Evolutionary conservation across 2,797 vertebrate genomes (phyloP), one percentile per base, ranked within the genome.

Genomic region (Microcaecilia unicolor): DNA sequence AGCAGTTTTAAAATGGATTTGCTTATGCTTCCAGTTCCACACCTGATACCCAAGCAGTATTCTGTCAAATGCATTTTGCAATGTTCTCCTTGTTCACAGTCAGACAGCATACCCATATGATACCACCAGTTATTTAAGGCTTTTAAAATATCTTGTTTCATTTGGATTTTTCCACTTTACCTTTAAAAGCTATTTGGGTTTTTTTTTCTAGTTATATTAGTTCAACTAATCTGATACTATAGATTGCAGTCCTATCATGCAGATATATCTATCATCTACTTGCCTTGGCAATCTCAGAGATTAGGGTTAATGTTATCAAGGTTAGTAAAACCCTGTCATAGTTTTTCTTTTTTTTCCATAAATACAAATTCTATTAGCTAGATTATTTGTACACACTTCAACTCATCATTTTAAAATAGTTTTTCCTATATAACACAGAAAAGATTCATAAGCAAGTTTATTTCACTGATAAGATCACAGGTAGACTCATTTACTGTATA

Each of bases 141-240:
- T 1, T 35, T 5, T 4, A 30, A 42, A 31, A 37, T 49, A n/a
- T n/a, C n/a, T 32, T 21, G 35, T 44, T 37, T 51, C 4, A 41
- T 40, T 47, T 52, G 17, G 4, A 35, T 61, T 52, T 47, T 7
- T n/a, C 43, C 40, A 18, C 11, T 22, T 13, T 9, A 32, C 4
- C 9, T 24, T 12, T 44, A 10, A 15, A 37, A 28, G 2, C 11
- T 35, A 25, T 48, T 23, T 18, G 4, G n/a, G n/a, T n/a, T n/a
- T 25, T 36, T 28, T 4, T 28, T 23, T 22, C 37, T 4, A 34
- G 10, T 41, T 50, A 15, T 37, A 23, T 3, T 23, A 11, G 11
- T 41, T 33, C 20, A 38, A 26, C 30, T 34, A 22, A 25, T 1
- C 1, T 2, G 24, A 48, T 46, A 14, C 2, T 2, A 22, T 18